Conservation (phyloP, 53 echinoderm and acorn worm species). For the Echinometra lucunter region DNA sequence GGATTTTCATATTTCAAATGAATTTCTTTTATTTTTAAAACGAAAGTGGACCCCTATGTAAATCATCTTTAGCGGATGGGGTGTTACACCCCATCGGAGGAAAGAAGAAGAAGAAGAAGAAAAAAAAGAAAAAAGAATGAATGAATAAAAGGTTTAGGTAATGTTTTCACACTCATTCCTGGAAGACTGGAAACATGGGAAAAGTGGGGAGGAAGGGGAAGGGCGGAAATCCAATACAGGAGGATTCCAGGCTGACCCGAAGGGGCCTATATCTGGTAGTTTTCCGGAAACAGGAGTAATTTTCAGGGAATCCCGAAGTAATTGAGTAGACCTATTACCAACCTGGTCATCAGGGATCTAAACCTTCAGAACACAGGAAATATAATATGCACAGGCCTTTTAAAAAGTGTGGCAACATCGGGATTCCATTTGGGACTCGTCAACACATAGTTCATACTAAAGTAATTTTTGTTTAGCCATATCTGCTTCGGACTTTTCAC, state of each 20-base stretch:
- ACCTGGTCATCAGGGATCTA: not conserved
- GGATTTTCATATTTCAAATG: too few relatives aligned
- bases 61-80: too few relatives aligned
- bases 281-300: not conserved
- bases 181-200: too few relatives aligned
- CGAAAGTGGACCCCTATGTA: too few relatives aligned
- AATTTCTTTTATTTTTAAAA: too few relatives aligned
- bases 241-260: not conserved
- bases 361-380: not conserved
- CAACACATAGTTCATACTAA: not conserved
- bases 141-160: too few relatives aligned
- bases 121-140: too few relatives aligned
- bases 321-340: not conserved
- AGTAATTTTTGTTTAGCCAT: not conserved
- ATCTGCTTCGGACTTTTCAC: not conserved
- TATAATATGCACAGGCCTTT: not conserved
- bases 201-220: not conserved
- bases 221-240: not conserved
- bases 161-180: too few relatives aligned
- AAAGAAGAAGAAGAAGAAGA: too few relatives aligned
- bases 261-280: not conserved
- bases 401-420: not conserved
- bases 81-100: too few relatives aligned
- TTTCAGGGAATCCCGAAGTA: conserved; percentile 4
- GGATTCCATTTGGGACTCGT: not conserved